Percentiles rank a stretch among this genome's conserved stretches.
These are phyloP conservation scores for Thaumetopoea pityocampa DNA, from an alignment of 1,140 invertebrate species.

Conservation along the genomic window DNA sequence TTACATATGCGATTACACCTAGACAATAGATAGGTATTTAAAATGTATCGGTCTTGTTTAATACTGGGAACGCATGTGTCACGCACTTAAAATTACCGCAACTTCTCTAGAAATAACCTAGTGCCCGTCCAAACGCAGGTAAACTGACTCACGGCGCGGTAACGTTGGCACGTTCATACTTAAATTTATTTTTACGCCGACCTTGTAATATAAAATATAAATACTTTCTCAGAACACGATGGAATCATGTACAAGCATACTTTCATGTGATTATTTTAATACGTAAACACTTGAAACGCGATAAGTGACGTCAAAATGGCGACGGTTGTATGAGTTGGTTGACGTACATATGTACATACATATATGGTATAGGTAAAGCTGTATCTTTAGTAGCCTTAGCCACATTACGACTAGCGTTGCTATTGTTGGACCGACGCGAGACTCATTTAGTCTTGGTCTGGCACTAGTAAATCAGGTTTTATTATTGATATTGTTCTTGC, in stretches of 20 bases:
- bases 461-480: too few species aligned
- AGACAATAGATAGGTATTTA: slow-evolving; percentile 3
- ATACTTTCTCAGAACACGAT: slow-evolving; percentile 20
- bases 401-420: too few species aligned
- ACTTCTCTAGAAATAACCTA: slow-evolving; percentile 28
- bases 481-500: too few species aligned
- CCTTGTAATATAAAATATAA: slow-evolving; percentile 32
- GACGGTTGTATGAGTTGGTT: too few species aligned
- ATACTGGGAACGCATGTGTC: slow-evolving; percentile 25
- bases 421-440: too few species aligned
- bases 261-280: slow-evolving; percentile 8
- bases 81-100: slow-evolving; percentile 27
- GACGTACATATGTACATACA: too few species aligned
- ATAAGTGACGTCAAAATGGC: slow-evolving; percentile 6
- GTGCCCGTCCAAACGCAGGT: slow-evolving; percentile 21
- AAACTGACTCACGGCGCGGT: slow-evolving; percentile 40
- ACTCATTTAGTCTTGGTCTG: too few species aligned
- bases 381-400: too few species aligned
- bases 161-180: slow-evolving; percentile 28
- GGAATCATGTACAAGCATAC: slow-evolving; percentile 7
- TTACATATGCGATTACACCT: too few species aligned
- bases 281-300: slow-evolving; percentile 1
- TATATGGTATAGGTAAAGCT: too few species aligned
- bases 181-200: slow-evolving; percentile 43
- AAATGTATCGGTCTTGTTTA: slow-evolving; percentile 3